Percentiles rank a stretch among this genome's conserved stretches.
Evolutionary conservation across 2,888 invertebrate genomes (phyloP).

Genomic region (Xylota sylvarum): DNA sequence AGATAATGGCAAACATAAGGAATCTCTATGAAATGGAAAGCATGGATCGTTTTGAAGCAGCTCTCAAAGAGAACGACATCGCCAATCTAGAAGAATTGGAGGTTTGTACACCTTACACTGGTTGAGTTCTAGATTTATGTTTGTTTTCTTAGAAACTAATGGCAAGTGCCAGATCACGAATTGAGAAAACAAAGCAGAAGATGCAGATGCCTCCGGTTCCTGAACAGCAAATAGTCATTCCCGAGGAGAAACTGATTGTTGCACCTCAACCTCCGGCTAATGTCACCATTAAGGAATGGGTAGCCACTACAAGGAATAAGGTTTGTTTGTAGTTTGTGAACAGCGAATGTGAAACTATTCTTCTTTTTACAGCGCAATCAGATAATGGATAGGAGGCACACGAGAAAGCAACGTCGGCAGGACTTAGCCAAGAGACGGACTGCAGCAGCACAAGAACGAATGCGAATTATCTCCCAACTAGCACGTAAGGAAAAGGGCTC

Average conservation of each 20-base stretch:
- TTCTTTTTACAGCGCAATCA: constrained; percentile 87
- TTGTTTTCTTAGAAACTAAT: constrained; percentile 77
- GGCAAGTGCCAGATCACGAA: constrained; percentile 77
- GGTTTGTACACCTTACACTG: constrained; percentile 84
- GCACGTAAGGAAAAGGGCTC: constrained; percentile 92
- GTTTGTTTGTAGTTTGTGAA: constrained; percentile 32
- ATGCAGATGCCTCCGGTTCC: constrained; percentile 83
- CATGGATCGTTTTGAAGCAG: constrained; percentile 90
- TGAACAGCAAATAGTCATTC: constrained; percentile 50
- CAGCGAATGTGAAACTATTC: background rate
- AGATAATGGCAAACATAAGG: constrained; percentile 90
- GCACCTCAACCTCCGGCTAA: constrained; percentile 83
- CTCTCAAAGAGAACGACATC: constrained; percentile 91
- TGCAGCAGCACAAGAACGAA: constrained; percentile 96
- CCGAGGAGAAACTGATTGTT: constrained; percentile 79
- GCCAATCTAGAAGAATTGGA: constrained; percentile 92
- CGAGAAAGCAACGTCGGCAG: constrained; percentile 91
- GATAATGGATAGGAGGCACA: constrained; percentile 89
- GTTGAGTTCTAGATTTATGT: background rate
- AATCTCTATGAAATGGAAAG: constrained; percentile 92
- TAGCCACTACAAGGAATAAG: constrained; percentile 81
- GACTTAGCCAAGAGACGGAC: constrained; percentile 96
- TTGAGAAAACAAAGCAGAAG: constrained; percentile 91
- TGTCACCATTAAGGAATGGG: constrained; percentile 81
- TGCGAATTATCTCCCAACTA: constrained; percentile 96